Percentiles rank a stretch among this genome's conserved stretches.
These are phyloP conservation scores for Antitype chi DNA, from an alignment of 2,888 invertebrate genomes.

Conservation along the genomic window DNA sequence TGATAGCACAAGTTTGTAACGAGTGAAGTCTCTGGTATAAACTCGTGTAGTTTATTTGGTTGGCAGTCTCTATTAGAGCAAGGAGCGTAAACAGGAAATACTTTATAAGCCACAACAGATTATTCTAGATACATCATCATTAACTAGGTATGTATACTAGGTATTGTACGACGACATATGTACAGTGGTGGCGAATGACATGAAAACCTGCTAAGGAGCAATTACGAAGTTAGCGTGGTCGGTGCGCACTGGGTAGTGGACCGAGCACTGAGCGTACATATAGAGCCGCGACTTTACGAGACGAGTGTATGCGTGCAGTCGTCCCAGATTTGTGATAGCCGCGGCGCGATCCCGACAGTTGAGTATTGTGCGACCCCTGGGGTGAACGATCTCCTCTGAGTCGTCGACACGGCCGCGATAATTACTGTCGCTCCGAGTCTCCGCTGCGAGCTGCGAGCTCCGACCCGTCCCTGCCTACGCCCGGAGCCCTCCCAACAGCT, in stretches of 20 bases:
- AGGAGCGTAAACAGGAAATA: constrained; percentile 22
- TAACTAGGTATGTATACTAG: constrained; percentile 10
- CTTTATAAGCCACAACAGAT: constrained; percentile 35
- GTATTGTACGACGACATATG: constrained; percentile 22
- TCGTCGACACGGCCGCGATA: constrained; percentile 89
- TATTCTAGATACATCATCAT: constrained; percentile 40
- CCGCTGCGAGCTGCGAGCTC: constrained; percentile 39
- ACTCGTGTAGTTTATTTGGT: constrained; percentile 6
- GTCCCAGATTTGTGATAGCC: constrained; percentile 84
- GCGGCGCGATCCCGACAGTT: constrained; percentile 81
- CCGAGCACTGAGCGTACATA: constrained; percentile 22
- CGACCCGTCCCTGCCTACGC: constrained; percentile 77
- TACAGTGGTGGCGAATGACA: constrained; percentile 62
- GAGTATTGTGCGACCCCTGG: constrained; percentile 87
- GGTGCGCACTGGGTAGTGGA: constrained; percentile 58
- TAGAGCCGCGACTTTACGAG: constrained; percentile 30
- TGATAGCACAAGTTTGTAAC: constrained; percentile 36
- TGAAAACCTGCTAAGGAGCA: constrained; percentile 72
- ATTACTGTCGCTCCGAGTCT: constrained; percentile 84
- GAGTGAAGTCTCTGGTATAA: constrained; percentile 8
- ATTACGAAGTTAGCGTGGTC: constrained; percentile 69
- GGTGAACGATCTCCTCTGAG: constrained; percentile 89
- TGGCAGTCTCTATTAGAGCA: not conserved
- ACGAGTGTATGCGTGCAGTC: constrained; percentile 67
- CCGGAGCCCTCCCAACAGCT: constrained; percentile 72